Evolutionary conservation across 2,888 invertebrate species (phyloP).

Genomic region (Lasioglossum zephyrum): DNA sequence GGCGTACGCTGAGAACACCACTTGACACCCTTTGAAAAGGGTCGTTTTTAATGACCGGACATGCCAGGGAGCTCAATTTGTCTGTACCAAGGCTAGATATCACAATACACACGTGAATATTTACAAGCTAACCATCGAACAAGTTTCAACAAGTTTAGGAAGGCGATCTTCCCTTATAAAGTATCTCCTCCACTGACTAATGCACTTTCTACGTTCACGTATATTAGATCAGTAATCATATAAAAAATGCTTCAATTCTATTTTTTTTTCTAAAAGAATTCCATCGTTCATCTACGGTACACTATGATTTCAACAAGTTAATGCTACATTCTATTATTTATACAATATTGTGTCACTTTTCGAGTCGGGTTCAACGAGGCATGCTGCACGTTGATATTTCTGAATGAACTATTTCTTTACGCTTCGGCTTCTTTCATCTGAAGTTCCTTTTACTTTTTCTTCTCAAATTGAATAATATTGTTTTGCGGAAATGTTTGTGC

Average conservation of each 20-base stretch:
- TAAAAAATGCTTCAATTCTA: background rate
- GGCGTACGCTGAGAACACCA: background rate
- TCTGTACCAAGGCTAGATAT: background rate
- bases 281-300: no score
- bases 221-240: background rate
- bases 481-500: background rate
- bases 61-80: background rate
- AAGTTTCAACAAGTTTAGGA: background rate
- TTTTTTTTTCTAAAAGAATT: no score
- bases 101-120: background rate
- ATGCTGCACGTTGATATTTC: background rate
- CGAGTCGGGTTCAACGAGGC: no score
- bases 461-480: background rate
- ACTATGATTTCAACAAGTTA: no score
- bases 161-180: background rate
- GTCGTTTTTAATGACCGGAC: constrained; percentile 14
- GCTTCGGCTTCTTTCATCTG: background rate
- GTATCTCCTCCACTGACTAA: background rate
- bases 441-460: background rate
- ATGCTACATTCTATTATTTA: no score
- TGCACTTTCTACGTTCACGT: no score
- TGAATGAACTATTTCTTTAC: background rate
- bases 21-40: constrained; percentile 18
- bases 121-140: background rate
- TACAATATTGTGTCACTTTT: no score